phyloP scores from a whole-genome alignment of 2,113 vertebrate genomes.

The Calidris pygmaea region DNA sequence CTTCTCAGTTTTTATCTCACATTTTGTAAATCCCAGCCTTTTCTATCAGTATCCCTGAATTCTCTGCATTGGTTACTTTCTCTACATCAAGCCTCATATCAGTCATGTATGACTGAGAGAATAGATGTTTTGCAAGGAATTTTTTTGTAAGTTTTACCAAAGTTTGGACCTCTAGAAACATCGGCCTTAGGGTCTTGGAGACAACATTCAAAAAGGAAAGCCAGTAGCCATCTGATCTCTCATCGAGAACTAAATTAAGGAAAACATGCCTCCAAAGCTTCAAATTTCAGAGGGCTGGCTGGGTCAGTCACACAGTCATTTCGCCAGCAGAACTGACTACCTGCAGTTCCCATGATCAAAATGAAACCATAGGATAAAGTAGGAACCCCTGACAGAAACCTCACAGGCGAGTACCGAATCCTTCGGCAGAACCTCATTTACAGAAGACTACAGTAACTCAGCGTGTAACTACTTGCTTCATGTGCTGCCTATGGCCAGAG shows the following conservation, averaged over 20 bases:
- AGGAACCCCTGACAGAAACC: rapidly evolving
- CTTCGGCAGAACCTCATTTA: background rate
- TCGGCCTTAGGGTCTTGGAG: background rate
- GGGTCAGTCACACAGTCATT: background rate
- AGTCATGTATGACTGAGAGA: background rate
- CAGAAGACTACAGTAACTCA: background rate
- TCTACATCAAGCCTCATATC: background rate
- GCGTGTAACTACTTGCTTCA: background rate
- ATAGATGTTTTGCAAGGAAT: background rate
- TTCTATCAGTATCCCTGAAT: background rate
- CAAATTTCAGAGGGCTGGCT: background rate
- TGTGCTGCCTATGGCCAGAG: background rate
- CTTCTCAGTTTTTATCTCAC: background rate
- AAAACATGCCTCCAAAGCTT: background rate
- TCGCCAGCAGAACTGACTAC: background rate
- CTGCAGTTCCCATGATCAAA: background rate
- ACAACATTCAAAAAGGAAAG: background rate
- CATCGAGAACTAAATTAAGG: background rate
- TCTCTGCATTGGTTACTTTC: background rate
- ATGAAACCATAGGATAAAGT: background rate
- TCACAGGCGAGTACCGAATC: background rate
- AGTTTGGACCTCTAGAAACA: background rate
- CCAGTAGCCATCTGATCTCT: background rate
- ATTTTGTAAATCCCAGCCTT: background rate
- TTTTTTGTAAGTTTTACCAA: background rate